Percentiles rank a stretch among this genome's conserved stretches.
These are phyloP conservation scores for Macropodus opercularis DNA, from an alignment of 2,797 vertebrate genomes.

Conservation along the genomic window DNA sequence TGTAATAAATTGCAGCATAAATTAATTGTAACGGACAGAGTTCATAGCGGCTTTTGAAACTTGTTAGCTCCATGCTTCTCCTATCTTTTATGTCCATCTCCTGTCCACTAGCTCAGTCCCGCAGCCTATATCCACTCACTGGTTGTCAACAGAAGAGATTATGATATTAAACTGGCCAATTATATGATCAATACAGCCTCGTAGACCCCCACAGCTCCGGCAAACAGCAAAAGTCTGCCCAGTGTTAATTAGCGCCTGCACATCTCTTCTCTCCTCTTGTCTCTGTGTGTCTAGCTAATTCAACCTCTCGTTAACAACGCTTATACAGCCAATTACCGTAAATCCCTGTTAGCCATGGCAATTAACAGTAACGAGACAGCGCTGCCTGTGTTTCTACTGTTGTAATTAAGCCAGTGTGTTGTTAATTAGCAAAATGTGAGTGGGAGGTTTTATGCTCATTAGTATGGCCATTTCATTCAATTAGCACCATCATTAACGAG, in stretches of 20 bases:
- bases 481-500: slow-evolving; percentile 99
- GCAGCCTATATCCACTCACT: not conserved
- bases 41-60: too few species aligned
- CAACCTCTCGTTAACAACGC: slow-evolving; percentile 80
- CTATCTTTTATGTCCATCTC: not conserved
- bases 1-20: too few species aligned
- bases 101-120: not conserved
- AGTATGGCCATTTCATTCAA: slow-evolving; percentile 99
- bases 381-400: slow-evolving; percentile 94
- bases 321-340: slow-evolving; percentile 98
- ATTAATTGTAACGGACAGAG: too few species aligned
- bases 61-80: not conserved
- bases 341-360: slow-evolving; percentile 90
- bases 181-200: slow-evolving; percentile 43
- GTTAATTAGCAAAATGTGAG: slow-evolving; percentile 99
- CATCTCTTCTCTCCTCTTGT: slow-evolving; percentile 63
- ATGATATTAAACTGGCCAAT: slow-evolving; percentile 44
- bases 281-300: slow-evolving; percentile 74
- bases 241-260: slow-evolving; percentile 83
- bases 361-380: slow-evolving; percentile 93
- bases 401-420: slow-evolving; percentile 98
- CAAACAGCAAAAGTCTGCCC: slow-evolving; percentile 35
- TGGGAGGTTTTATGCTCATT: slow-evolving; percentile 99
- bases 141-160: slow-evolving; percentile 6
- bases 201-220: not conserved